phyloP scores from a whole-genome alignment of 2,113 vertebrate species.

The Onychostoma macrolepis region DNA sequence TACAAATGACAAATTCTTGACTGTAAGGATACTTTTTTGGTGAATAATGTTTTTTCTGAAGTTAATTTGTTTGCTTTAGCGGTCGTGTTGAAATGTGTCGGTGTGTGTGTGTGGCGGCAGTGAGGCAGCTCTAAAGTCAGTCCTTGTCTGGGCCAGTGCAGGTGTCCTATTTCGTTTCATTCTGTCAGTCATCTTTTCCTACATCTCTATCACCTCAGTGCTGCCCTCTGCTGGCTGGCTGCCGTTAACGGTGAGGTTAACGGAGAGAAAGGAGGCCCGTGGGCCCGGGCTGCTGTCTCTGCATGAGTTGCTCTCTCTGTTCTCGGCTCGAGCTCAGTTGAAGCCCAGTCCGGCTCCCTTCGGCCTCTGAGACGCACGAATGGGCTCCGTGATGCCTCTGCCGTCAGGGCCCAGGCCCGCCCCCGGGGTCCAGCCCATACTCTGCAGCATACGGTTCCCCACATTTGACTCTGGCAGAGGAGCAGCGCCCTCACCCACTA shows the following conservation, averaged over 20 bases:
- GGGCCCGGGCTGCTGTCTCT: background rate
- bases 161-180: background rate
- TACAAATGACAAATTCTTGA: background rate
- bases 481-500: constrained; percentile 85
- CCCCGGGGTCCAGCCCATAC: constrained; percentile 94
- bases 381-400: constrained; percentile 90
- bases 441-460: constrained; percentile 95
- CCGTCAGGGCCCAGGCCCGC: constrained; percentile 91
- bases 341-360: constrained; percentile 94
- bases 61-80: background rate
- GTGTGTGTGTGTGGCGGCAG: constrained; percentile 23
- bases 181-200: background rate
- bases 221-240: constrained; percentile 38
- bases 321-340: constrained; percentile 75
- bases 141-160: too few species aligned
- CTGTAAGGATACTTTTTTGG: background rate
- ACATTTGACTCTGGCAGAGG: constrained; percentile 91
- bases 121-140: constrained; percentile 15
- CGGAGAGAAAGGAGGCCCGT: background rate
- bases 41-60: background rate
- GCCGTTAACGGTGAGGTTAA: background rate
- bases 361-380: constrained; percentile 90
- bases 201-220: constrained; percentile 7
- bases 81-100: background rate
- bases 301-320: background rate